These are phyloP conservation scores for Caenorhabditis sp. DNA, from an alignment of 2,888 invertebrate genomes.

Conservation along the genomic window DNA sequence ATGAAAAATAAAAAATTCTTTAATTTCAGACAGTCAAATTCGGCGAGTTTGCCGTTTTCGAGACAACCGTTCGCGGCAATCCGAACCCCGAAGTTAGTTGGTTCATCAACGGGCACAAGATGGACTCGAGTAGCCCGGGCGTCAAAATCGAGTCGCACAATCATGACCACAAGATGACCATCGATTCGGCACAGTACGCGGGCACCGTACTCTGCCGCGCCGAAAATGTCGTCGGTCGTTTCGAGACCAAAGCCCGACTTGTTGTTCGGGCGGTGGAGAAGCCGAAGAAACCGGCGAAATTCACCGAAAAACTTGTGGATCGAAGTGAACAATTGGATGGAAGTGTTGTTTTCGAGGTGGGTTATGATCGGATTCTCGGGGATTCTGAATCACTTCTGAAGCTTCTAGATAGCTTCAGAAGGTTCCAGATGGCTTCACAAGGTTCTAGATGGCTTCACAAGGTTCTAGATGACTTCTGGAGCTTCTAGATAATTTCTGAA, in stretches of 20 bases:
- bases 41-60: conserved; percentile 67
- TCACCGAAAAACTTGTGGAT: conserved; percentile 74
- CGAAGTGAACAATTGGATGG: conserved; percentile 74
- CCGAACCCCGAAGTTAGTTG: conserved; percentile 65
- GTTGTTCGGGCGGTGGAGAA: conserved; percentile 64
- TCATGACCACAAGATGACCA: conserved; percentile 82
- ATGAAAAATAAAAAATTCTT: background rate
- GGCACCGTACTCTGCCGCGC: conserved; percentile 69
- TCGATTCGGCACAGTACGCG: conserved; percentile 74
- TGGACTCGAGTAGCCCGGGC: conserved; percentile 78
- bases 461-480: too few species aligned
- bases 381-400: background rate
- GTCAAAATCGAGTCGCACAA: conserved; percentile 78
- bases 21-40: conserved; percentile 67
- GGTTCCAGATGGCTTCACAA: too few species aligned
- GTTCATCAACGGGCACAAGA: conserved; percentile 80
- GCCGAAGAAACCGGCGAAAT: conserved; percentile 63
- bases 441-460: too few species aligned
- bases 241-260: conserved; percentile 68
- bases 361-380: background rate
- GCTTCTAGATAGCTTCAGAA: too few species aligned
- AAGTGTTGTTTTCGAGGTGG: conserved; percentile 65
- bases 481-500: too few species aligned
- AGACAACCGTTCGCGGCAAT: conserved; percentile 68
- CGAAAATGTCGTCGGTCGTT: conserved; percentile 66